phyloP scores from a whole-genome alignment of 2,888 invertebrate species.

The Brachylomia viminalis region DNA sequence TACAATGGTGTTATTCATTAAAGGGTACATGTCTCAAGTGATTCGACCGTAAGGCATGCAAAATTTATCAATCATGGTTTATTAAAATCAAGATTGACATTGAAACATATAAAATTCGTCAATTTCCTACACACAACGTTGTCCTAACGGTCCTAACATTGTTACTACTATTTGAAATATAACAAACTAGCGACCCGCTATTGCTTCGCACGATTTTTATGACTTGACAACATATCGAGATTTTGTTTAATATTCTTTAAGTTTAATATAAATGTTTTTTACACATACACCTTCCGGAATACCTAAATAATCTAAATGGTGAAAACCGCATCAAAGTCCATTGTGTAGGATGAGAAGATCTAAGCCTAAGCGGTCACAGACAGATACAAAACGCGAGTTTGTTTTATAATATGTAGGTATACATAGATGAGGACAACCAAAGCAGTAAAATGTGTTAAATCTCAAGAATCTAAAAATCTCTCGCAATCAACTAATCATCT shows the following conservation, averaged over 20 bases:
- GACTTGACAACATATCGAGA: neutral
- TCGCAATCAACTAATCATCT: conserved; percentile 85
- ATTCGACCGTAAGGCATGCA: too few relatives aligned
- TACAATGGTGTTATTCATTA: too few relatives aligned
- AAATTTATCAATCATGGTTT: too few relatives aligned
- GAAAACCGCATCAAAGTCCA: neutral
- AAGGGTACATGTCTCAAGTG: too few relatives aligned
- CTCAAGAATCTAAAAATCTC: conserved; percentile 76
- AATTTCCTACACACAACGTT: conserved; percentile 19
- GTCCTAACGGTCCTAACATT: too few relatives aligned
- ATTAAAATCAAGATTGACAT: too few relatives aligned
- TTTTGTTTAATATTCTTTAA: neutral
- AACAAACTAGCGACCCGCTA: neutral
- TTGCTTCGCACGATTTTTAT: neutral
- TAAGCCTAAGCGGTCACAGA: neutral
- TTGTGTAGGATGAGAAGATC: too few relatives aligned
- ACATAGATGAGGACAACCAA: neutral
- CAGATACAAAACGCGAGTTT: neutral
- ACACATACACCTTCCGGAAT: neutral
- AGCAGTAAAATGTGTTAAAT: conserved; percentile 31
- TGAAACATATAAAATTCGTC: too few relatives aligned
- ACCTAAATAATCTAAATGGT: neutral
- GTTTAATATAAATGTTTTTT: neutral
- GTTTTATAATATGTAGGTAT: neutral
- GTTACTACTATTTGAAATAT: neutral